phyloP scores from a whole-genome alignment of 2,888 invertebrate species.

The Sminthurides aquaticus region DNA sequence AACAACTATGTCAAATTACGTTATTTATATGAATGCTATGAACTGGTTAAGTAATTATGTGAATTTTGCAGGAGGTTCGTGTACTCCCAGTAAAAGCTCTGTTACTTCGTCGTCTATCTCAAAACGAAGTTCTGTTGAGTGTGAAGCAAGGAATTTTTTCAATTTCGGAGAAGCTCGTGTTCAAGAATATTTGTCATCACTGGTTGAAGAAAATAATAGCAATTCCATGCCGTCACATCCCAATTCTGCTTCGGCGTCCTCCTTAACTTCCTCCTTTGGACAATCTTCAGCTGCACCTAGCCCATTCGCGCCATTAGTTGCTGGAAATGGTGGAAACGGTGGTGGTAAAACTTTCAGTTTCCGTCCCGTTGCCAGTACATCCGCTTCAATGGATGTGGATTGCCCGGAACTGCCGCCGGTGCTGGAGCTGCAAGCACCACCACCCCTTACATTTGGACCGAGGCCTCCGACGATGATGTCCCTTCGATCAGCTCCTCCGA shows the following conservation, averaged over 20 bases:
- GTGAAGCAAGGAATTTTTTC: constrained; percentile 46
- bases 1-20: too few species aligned
- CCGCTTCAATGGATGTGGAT: constrained; percentile 16
- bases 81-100: constrained; percentile 43
- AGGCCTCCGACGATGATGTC: constrained; percentile 13
- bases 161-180: constrained; percentile 51
- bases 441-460: neutral
- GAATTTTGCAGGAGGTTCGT: constrained; percentile 43
- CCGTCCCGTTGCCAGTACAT: neutral
- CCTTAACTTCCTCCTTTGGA: constrained; percentile 15
- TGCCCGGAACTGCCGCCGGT: constrained; percentile 12
- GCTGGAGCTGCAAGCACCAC: constrained; percentile 13
- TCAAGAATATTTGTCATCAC: constrained; percentile 51
- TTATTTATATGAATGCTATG: too few species aligned
- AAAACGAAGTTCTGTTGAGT: constrained; percentile 38
- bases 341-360: neutral
- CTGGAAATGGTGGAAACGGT: constrained; percentile 3
- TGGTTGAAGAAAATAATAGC: constrained; percentile 47
- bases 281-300: constrained; percentile 9
- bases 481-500: constrained; percentile 5
- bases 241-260: constrained; percentile 28
- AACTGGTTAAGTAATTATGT: too few species aligned
- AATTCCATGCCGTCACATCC: constrained; percentile 20
- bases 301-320: constrained; percentile 9
- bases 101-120: constrained; percentile 38